Evolutionary conservation across 2,113 vertebrate species (phyloP), one percentile per base, ranked within the genome.

Genomic region (Odobenus rosmarus): DNA sequence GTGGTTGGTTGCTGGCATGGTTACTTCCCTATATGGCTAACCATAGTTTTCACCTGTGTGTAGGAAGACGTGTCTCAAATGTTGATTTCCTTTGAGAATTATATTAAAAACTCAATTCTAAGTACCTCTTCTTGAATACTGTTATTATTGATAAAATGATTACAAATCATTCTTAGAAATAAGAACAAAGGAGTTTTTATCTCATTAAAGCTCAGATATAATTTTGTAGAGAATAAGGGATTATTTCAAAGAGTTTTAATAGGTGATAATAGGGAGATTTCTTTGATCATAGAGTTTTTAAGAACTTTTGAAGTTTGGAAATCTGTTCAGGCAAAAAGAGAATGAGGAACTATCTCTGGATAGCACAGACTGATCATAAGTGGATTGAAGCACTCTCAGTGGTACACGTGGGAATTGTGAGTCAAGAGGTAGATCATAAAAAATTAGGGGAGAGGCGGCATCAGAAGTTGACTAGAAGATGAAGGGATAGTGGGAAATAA

Each of bases 121-220:
- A 98, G 77, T 53, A 42, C 87, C 87, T 51, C 80, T 97, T 97
- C 96, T 98, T 98, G 93, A 98, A 96, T 39, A 90, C 95, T 97
- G 94, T 98, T 95, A 88, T 93, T 87, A 93, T 88, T 98, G 96
- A 98, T 97, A 94, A 93, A 97, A 96, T 97, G 55, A 97, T 98
- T 98, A 88, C 94, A 98, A 97, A 96, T 84, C 72, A 84, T 97
- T 94, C 86, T 98, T 98, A 97, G 98, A 97, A 97, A 94, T 86
- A 97, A 95, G 92, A 97, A 96, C 81, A 98, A 97, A 98, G 97
- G 93, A 96, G 96, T 59, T 98, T 97, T 98, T 97, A 97, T 97
- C 97, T 97, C 95, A 88, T 98, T 97, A 72, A 98, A 98, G 94
- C 97, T 97, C 86, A 97, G 97, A 97, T 97, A 96, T 90, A 77